Conservation (phyloP, 2,113 vertebrate genomes). For the Chelonoidis abingdonii region DNA sequence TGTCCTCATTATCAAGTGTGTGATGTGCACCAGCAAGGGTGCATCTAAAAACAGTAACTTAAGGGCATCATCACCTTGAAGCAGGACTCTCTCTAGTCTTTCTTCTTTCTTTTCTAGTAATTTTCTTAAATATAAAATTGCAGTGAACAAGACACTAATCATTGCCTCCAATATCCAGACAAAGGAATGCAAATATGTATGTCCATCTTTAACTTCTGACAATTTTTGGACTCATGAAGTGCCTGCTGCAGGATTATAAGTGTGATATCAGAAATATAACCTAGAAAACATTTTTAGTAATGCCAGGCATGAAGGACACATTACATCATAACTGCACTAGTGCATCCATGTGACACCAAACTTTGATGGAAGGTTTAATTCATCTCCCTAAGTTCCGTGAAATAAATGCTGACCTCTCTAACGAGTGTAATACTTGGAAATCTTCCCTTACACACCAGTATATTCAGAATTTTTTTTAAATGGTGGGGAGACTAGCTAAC, state of each 20-base stretch:
- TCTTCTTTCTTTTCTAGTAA: not conserved
- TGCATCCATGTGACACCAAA: not conserved
- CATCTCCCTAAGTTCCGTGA: not conserved
- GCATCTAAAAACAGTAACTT: no score
- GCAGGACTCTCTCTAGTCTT: not conserved
- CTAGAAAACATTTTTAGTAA: not conserved
- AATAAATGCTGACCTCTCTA: not conserved
- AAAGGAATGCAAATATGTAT: no score
- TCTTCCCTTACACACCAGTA: no score
- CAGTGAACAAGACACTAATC: not conserved
- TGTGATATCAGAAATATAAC: not conserved
- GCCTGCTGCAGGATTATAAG: not conserved
- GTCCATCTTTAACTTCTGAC: not conserved
- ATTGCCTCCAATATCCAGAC: not conserved
- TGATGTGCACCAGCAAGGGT: no score
- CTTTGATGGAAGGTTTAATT: not conserved
- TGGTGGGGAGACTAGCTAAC: no score
- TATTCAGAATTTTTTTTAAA: not conserved
- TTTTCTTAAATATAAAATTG: conserved; percentile 8
- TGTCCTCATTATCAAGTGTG: no score
- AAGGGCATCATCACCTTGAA: not conserved
- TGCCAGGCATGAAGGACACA: not conserved
- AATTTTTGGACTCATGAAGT: not conserved
- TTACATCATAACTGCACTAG: not conserved
- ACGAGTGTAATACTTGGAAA: not conserved